These are phyloP conservation scores for Bos taurus DNA, from an alignment of 2,113 vertebrate species.

Conservation along the genomic window DNA sequence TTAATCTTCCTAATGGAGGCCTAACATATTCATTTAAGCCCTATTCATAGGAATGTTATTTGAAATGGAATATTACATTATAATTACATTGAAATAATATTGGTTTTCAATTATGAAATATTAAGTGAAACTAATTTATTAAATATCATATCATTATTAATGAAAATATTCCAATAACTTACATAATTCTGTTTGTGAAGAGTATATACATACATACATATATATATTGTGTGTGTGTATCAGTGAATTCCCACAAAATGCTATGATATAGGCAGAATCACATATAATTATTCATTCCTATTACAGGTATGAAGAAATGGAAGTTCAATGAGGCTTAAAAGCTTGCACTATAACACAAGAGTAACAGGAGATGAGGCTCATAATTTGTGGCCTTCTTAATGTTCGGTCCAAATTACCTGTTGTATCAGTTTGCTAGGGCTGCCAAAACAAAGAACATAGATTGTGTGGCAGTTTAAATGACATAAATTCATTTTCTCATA, in stretches of 20 bases:
- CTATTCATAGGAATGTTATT: background rate
- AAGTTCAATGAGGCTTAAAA: background rate
- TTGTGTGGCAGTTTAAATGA: background rate
- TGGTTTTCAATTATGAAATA: conserved; percentile 19
- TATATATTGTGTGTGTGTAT: background rate
- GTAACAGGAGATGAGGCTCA: background rate
- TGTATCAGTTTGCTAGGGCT: background rate
- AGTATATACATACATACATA: background rate
- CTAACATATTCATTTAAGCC: conserved; percentile 33
- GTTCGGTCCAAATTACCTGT: background rate
- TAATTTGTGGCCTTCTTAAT: background rate
- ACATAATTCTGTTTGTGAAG: background rate
- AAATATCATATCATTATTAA: conserved; percentile 4
- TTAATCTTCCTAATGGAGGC: conserved; percentile 49
- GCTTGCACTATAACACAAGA: background rate
- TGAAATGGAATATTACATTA: conserved; percentile 32
- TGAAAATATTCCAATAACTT: background rate
- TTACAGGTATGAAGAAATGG: background rate
- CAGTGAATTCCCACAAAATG: background rate
- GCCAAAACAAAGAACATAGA: background rate
- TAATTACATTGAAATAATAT: conserved; percentile 46
- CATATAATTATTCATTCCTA: background rate
- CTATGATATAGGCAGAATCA: background rate
- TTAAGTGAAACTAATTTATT: conserved; percentile 20
- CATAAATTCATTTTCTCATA: background rate